A percentile compares a stretch with the other conserved stretches of the same genome.
These are phyloP conservation scores for Aspidapion aeneum DNA, from an alignment of 2,888 invertebrate species.

Conservation along the genomic window DNA sequence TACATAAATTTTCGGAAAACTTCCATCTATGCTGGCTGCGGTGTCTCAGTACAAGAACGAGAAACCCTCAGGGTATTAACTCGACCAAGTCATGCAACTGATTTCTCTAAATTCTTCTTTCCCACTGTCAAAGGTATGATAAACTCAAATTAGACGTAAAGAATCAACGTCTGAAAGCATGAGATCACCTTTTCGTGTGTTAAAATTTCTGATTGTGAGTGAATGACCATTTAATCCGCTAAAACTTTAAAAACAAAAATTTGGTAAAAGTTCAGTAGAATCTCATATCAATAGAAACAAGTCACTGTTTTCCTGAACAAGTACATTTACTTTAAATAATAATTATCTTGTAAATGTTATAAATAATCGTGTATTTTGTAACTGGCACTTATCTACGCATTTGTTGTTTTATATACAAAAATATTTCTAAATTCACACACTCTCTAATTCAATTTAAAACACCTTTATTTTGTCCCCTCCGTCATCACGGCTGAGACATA, in stretches of 20 bases:
- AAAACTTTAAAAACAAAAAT: not conserved
- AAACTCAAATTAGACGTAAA: too few species aligned
- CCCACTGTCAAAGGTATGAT: too few species aligned
- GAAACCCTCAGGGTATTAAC: too few species aligned
- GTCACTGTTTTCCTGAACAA: not conserved
- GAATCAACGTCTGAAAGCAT: too few species aligned
- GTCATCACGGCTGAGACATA: not conserved
- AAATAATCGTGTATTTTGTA: slow-evolving; percentile 36
- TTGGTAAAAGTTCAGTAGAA: slow-evolving; percentile 34
- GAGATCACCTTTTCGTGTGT: too few species aligned
- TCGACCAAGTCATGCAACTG: too few species aligned
- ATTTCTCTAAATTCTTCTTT: too few species aligned
- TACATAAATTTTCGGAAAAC: too few species aligned
- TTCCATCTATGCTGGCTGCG: too few species aligned
- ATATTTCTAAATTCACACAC: slow-evolving; percentile 40
- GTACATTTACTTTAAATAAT: not conserved
- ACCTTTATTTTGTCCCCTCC: not conserved
- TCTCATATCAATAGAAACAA: slow-evolving; percentile 22
- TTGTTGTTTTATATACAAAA: slow-evolving; percentile 42
- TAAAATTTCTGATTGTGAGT: too few species aligned
- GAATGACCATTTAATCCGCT: too few species aligned
- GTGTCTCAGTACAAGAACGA: too few species aligned
- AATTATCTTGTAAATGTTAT: slow-evolving; percentile 18
- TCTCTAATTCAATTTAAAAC: not conserved
- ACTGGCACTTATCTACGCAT: slow-evolving; percentile 43